These are phyloP conservation scores for Psilopogon haemacephalus DNA, from an alignment of 2,113 vertebrate genomes.

Conservation along the genomic window DNA sequence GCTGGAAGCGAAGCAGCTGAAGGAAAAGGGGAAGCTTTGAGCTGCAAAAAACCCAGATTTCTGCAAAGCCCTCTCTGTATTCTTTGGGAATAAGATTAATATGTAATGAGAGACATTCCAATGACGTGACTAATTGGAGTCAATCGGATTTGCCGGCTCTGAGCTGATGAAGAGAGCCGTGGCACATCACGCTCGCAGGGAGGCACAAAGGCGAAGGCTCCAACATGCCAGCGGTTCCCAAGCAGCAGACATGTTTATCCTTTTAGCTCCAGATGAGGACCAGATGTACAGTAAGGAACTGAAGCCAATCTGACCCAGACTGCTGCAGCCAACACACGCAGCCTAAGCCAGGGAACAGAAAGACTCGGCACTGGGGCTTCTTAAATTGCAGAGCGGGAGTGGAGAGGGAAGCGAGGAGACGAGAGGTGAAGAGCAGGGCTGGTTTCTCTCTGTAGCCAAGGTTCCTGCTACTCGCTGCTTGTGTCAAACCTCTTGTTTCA, in stretches of 20 bases:
- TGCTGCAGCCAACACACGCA: background rate
- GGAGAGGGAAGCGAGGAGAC: background rate
- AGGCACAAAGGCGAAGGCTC: background rate
- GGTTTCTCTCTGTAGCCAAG: background rate
- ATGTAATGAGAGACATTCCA: constrained; percentile 37
- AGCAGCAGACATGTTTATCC: constrained; percentile 46
- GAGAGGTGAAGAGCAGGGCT: background rate
- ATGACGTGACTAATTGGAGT: constrained; percentile 20
- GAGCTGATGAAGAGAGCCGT: background rate
- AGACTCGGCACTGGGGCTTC: background rate
- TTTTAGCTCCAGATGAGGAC: constrained; percentile 60
- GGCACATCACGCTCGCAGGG: background rate
- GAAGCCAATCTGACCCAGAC: background rate
- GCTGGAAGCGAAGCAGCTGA: constrained; percentile 9
- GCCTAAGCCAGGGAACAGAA: background rate
- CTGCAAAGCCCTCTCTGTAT: background rate
- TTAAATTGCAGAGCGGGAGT: background rate
- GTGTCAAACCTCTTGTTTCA: background rate
- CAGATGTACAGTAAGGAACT: constrained; percentile 39
- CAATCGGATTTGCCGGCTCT: background rate
- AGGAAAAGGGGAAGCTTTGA: background rate
- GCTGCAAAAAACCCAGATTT: background rate
- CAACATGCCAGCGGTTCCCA: background rate
- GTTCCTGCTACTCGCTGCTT: background rate
- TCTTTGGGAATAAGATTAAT: constrained; percentile 6